Conservation (phyloP, 2,797 vertebrate genomes). For the Crocidura indochinensis region DNA sequence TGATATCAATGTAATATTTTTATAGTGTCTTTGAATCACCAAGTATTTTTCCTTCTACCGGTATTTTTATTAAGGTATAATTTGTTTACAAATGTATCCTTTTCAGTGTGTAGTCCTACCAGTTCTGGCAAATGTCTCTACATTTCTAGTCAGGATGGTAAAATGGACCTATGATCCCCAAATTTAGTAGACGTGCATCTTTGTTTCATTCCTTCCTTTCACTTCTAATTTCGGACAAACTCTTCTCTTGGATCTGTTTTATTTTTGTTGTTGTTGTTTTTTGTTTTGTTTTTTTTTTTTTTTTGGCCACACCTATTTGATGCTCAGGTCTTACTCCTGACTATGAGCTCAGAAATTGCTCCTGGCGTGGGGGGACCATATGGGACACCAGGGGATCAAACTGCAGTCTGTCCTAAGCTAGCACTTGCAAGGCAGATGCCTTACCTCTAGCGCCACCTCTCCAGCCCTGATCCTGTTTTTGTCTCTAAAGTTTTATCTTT, state of each 20-base stretch:
- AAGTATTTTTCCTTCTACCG: neutral
- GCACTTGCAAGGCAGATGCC: no score
- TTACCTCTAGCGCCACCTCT: no score
- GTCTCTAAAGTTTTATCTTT: slow-evolving; percentile 5
- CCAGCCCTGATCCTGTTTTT: neutral
- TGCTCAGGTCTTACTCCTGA: no score
- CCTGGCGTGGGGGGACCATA: no score
- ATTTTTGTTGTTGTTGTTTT: no score
- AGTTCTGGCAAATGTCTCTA: neutral
- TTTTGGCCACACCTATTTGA: no score
- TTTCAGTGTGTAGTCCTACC: neutral
- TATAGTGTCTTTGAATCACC: slow-evolving; percentile 30
- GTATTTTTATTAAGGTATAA: slow-evolving; percentile 42
- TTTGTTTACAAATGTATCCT: neutral
- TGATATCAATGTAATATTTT: slow-evolving; percentile 17
- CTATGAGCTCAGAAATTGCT: no score
- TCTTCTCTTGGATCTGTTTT: neutral
- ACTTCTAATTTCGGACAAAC: neutral
- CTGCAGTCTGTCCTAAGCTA: no score
- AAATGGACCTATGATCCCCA: neutral
- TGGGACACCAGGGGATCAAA: no score
- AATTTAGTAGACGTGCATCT: neutral
- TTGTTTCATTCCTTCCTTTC: neutral
- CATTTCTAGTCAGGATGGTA: neutral
- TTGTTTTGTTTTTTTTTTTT: no score